Evolutionary conservation across 2,797 vertebrate species (phyloP), one percentile per base, ranked within the genome.

Genomic region (Arrhamphus sclerolepis): DNA sequence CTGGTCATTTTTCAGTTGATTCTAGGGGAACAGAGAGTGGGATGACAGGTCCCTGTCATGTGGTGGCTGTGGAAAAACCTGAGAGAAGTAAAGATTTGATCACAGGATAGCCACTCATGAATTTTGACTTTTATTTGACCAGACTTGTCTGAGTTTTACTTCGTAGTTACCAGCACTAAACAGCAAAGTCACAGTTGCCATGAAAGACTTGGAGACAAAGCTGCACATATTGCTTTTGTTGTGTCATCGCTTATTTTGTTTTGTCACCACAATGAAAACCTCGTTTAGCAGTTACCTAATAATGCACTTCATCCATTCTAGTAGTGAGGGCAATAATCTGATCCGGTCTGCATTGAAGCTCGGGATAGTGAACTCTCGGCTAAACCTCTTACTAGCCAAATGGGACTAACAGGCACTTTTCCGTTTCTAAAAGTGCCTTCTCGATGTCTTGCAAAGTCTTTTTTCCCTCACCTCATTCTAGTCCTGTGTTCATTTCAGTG

Each of bases 351-450:
- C 72, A 63, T 72, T 47, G 72, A 71, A 64, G 49, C 66, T 67
- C 49, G 71, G 63, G 69, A 75, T 86, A 57, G 57, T 17, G 16
- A 64, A 71, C 52, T 72, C 3, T 34, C 4, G 26, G 55, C 11
- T 85, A 81, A 89, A 85, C 82, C 78, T n/a, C 68, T 87, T 82
- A 74, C 43, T 49, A 70, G 34, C 41, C 47, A 74, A 47, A 66
- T 42, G 34, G 19, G 44, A 64, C 72, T 24, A 49, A 58, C 55
- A 61, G 46, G 42, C 54, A 77, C 66, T 85, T 76, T 24, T 74
- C 77, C 48, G 69, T 75, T 70, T 61, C 48, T 46, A 19, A 77
- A 69, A 60, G 46, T 64, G 14, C 49, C 0, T 18, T 51, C 39
- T 57, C 2, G 21, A 7, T 6, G 17, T 46, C 13, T 59, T 5